Evolutionary conservation across 2,113 vertebrate genomes (phyloP).

Genomic region (Chauna torquata): DNA sequence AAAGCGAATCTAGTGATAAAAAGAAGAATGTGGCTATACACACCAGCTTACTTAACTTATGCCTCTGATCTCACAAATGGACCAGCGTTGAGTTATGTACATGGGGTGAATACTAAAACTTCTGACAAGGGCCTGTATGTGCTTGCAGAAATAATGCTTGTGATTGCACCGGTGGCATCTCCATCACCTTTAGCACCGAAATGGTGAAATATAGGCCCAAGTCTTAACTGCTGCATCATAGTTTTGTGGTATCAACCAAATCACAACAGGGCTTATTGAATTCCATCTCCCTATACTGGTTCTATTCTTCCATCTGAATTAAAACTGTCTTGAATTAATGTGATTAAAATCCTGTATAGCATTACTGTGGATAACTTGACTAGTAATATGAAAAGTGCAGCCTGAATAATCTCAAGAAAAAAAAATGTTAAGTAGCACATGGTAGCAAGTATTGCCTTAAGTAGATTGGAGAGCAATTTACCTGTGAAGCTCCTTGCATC

Average conservation of each 20-base stretch:
- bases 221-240: background rate
- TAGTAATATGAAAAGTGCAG: background rate
- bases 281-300: background rate
- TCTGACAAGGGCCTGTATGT: background rate
- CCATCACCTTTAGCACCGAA: background rate
- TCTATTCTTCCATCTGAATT: background rate
- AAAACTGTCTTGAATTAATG: background rate
- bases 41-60: background rate
- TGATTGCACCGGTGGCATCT: background rate
- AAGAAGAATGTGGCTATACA: background rate
- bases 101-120: background rate
- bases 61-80: background rate
- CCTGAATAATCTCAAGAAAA: background rate
- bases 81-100: background rate
- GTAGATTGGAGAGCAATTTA: background rate
- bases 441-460: background rate
- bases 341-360: background rate
- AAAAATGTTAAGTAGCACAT: background rate
- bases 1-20: background rate
- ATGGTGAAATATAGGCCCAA: background rate
- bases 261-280: background rate
- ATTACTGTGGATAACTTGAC: background rate
- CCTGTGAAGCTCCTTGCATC: background rate
- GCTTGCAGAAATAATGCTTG: background rate
- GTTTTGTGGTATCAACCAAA: background rate